Base-by-base conservation (phyloP, 2,113 vertebrate species). In the Euleptes europaea region DNA sequence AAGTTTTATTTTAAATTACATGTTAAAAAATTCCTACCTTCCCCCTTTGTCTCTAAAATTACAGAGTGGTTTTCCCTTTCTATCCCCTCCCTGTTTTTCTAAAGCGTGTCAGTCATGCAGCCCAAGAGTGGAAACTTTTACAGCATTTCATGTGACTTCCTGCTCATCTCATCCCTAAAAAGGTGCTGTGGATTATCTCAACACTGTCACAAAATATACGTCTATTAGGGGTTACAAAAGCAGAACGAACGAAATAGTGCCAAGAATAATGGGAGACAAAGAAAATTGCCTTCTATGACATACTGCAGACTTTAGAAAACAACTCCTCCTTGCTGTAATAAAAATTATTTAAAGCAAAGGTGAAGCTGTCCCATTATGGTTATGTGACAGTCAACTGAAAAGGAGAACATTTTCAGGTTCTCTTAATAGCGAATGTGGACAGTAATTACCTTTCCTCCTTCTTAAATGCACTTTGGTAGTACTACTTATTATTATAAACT, bases 301-400 rank as follows among this genome's bases (percentile, higher is more conserved):
- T 0, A 2, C 31, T 84, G 63, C 86, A 94, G 86, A 40, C 86
- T 87, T 35, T 11, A 70, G 91, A 63, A 28, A 84, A 91, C 87
- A 80, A 72, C 87, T 88, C 91, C 89, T 93, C 88, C 92, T 74
- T 79, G 89, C 77, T 3, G 14, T 28, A 89, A 86, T 84, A 35
- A 0, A 57, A 92, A 12, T 86, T 87, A 81, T 85, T 80, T 57
- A 78, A 87, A 89, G 71, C 70, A 85, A 86, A 89, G 23, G 23
- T 19, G 17, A 80, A 89, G 54, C 73, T 94, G 91, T 85, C 93
- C 92, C 92, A 78, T 94, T 94, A 94, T 89, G 93, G 94, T 88
- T 86, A 84, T 85, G 84, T 70, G 69, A 78, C 84, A 88, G 83
- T 33, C 72, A 35, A 10, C 33, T 73, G 73, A 83, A 87, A 84